Evolutionary conservation across 64 coral and sea anemone genomes (phyloP).

Genomic region (Montipora cactus): DNA sequence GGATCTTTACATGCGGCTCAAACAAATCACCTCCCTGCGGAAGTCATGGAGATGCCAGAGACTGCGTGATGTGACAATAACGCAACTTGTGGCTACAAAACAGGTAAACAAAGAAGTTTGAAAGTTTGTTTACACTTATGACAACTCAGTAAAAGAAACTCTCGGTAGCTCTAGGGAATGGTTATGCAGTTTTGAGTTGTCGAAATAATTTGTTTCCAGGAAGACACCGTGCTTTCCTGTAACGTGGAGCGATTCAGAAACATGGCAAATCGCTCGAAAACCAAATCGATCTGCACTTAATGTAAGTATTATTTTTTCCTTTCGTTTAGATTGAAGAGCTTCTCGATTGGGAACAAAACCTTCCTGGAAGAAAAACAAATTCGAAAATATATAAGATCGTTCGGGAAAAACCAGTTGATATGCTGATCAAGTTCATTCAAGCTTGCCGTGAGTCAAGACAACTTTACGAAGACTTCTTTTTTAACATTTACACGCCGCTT

Average conservation of each 20-base stretch:
- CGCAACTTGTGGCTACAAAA: slow-evolving; percentile 62
- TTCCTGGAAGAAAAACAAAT: slow-evolving; percentile 9
- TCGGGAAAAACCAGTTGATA: slow-evolving; percentile 47
- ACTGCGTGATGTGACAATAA: slow-evolving; percentile 19
- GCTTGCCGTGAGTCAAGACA: slow-evolving; percentile 63
- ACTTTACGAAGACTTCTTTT: slow-evolving; percentile 69
- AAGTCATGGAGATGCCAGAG: slow-evolving; percentile 65
- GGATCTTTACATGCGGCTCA: slow-evolving; percentile 75
- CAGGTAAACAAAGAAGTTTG: slow-evolving; percentile 57
- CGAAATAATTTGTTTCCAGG: too few species aligned
- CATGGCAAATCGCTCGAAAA: too few species aligned
- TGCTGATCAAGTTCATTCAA: slow-evolving; percentile 77
- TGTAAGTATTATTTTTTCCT: background rate
- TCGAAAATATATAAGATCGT: background rate
- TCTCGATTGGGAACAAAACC: slow-evolving; percentile 67
- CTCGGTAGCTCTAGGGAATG: background rate
- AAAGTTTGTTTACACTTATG: background rate
- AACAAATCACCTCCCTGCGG: slow-evolving; percentile 70
- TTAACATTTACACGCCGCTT: slow-evolving; percentile 69
- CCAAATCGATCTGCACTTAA: background rate
- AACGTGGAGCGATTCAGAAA: too few species aligned
- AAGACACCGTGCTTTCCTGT: too few species aligned
- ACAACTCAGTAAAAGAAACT: background rate
- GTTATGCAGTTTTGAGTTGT: too few species aligned
- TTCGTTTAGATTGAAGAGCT: slow-evolving; percentile 72